Evolutionary conservation across 1,140 invertebrate genomes (phyloP).

Genomic region (Elysia chlorotica): DNA sequence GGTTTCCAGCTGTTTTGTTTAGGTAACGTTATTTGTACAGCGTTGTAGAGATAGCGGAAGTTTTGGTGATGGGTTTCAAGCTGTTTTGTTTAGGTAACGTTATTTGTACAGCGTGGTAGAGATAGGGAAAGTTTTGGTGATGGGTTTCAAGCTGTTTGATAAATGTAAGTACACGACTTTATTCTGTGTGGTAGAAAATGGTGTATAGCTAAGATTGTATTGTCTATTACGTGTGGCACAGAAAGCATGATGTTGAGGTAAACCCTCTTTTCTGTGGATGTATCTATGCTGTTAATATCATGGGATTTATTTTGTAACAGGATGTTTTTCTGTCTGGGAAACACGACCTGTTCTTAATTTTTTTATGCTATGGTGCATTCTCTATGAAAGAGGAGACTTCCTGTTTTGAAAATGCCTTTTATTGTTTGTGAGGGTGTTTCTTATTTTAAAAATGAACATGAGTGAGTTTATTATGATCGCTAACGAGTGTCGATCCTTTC

Average conservation of each 20-base stretch:
- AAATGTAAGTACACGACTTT: neutral
- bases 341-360: too few species aligned
- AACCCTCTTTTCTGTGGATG: too few species aligned
- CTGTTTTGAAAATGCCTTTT: too few species aligned
- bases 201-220: neutral
- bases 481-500: too few species aligned
- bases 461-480: too few species aligned
- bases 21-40: constrained; percentile 60
- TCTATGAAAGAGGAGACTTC: too few species aligned
- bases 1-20: constrained; percentile 77
- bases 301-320: neutral
- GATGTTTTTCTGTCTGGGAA: neutral
- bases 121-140: neutral
- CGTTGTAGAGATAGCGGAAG: neutral
- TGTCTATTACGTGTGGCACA: neutral
- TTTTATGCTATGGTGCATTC: too few species aligned
- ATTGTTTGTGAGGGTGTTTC: too few species aligned
- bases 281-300: neutral
- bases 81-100: constrained; percentile 82
- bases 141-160: neutral
- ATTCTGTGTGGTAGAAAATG: neutral
- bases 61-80: neutral
- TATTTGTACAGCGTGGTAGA: neutral
- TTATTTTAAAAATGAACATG: too few species aligned
- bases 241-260: neutral